Conservation (phyloP, 1,140 invertebrate species). For the Drosophila rhopaloa region DNA sequence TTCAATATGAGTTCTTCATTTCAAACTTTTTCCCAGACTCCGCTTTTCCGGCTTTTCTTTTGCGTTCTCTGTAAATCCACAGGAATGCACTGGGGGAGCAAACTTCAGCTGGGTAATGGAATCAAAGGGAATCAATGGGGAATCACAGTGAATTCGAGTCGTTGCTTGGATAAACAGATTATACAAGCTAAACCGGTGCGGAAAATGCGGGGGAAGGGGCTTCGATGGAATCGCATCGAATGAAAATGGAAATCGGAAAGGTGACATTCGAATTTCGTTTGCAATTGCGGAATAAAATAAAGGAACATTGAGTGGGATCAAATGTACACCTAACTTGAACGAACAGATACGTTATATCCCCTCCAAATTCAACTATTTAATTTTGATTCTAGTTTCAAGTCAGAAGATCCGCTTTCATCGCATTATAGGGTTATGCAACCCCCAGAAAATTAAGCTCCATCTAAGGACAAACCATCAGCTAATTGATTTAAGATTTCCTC, state of each 20-base stretch:
- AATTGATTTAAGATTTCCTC: slow-evolving; percentile 62
- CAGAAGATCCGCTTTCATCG: slow-evolving; percentile 9
- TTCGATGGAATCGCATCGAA: not conserved
- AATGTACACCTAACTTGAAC: not conserved
- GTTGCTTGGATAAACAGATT: slow-evolving; percentile 54
- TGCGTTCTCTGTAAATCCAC: slow-evolving; percentile 1
- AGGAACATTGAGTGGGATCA: no score
- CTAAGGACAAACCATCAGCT: slow-evolving; percentile 46
- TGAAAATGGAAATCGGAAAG: not conserved
- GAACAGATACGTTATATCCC: no score
- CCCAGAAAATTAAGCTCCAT: slow-evolving; percentile 5
- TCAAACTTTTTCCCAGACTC: slow-evolving; percentile 1
- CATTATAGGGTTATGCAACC: slow-evolving; percentile 30
- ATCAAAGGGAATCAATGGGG: slow-evolving; percentile 44
- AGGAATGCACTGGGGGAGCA: slow-evolving; percentile 12
- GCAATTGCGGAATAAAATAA: no score
- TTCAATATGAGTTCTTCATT: slow-evolving; percentile 32
- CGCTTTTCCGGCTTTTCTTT: slow-evolving; percentile 9
- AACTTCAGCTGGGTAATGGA: slow-evolving; percentile 20
- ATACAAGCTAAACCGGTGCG: slow-evolving; percentile 14
- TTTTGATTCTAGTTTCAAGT: no score
- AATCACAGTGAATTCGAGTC: slow-evolving; percentile 36
- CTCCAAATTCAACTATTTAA: no score
- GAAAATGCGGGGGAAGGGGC: not conserved
- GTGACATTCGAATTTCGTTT: no score